These are phyloP conservation scores for Aplysina aerophoba DNA, from an alignment of 37 sponge, comb jelly and placozoan species.

Conservation along the genomic window DNA sequence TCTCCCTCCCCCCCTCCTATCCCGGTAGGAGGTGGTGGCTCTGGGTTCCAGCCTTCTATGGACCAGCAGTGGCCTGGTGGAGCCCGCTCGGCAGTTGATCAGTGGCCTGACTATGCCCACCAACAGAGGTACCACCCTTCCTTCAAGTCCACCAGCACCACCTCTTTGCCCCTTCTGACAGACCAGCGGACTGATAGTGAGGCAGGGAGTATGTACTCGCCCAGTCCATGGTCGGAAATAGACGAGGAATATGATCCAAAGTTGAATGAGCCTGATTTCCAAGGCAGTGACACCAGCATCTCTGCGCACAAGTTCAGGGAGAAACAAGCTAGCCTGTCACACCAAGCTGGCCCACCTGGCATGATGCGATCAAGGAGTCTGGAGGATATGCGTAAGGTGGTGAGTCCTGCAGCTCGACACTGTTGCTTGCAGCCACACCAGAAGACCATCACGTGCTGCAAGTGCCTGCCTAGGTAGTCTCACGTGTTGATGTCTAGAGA, in stretches of 20 bases:
- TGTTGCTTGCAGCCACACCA: too few species aligned
- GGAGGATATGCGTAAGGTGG: conserved; percentile 22
- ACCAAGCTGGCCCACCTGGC: neutral
- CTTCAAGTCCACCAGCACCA: conserved; percentile 2
- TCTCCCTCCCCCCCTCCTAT: too few species aligned
- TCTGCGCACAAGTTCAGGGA: neutral
- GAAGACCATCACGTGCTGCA: too few species aligned
- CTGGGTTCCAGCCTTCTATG: neutral
- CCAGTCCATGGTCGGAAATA: conserved; percentile 3
- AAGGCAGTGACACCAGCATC: conserved; percentile 19
- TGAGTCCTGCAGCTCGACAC: neutral
- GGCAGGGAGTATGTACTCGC: neutral
- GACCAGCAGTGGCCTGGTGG: too few species aligned
- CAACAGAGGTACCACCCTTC: too few species aligned
- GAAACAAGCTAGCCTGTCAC: too few species aligned
- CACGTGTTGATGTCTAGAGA: too few species aligned
- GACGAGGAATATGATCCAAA: neutral
- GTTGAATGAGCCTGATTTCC: neutral
- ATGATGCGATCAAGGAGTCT: neutral
- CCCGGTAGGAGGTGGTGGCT: neutral
- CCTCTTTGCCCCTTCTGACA: conserved; percentile 5
- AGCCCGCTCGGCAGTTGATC: neutral
- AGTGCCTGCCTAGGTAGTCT: too few species aligned
- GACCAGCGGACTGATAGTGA: too few species aligned
- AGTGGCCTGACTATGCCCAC: neutral